Evolutionary conservation across 1,140 invertebrate genomes (phyloP), one percentile per base, ranked within the genome.

Genomic region (Radopholus similis): DNA sequence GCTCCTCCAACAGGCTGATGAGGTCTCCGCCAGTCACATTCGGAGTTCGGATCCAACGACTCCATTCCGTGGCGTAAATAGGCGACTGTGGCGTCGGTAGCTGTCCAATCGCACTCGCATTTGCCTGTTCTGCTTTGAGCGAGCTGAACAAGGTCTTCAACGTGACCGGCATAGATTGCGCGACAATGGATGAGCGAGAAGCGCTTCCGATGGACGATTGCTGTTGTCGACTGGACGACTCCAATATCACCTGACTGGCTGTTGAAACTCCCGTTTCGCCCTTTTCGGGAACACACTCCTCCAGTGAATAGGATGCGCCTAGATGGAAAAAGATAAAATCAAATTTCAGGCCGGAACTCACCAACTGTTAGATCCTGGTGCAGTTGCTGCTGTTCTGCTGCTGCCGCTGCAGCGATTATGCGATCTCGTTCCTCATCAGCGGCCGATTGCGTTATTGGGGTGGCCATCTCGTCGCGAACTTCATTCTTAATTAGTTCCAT

Each of bases 1-100:
- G 51, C 9, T 58, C 67, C 21, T 66, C 62, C 13, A 74, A 42
- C 18, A 75, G 65, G 11, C 35, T 47, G 9, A 66, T n/a, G 2
- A 74, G 53, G 38, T 74, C 73, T 13, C 74, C 66, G 4, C 70
- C 70, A 18, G 44, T 34, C 6, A 40, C 49, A 37, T 76, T 74
- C 26, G 72, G 72, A 13, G 72, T 72, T 58, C 26, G 18, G n/a
- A 74, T 57, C 73, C 73, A 74, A 15, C 59, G 47, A 6, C 54
- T 42, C 58, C 74, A 74, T 47, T 68, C 66, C n/a, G 49, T 54
- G n/a, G n/a, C n/a, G n/a, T n/a, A n/a, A n/a, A n/a, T 67, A 15
- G 65, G 65, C n/a, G 64, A 68, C 64, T 67, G 65, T 15, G 64
- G 59, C 8, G 42, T 60, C 40, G 47, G 13, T 15, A 13, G 47